Conservation (phyloP, 2,888 invertebrate species). For the Cerceris rybyensis region DNA sequence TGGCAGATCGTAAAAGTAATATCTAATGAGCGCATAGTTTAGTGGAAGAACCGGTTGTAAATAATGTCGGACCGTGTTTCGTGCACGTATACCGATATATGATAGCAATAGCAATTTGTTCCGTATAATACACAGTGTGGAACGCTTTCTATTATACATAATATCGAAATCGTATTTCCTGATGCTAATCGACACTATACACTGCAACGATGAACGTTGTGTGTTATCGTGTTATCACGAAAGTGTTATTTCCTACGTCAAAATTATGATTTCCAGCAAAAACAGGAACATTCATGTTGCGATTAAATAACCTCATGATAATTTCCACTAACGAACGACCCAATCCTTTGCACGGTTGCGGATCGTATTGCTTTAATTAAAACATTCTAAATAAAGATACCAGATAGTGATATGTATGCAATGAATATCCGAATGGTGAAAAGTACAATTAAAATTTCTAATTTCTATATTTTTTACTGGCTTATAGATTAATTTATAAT, state of each 20-base stretch:
- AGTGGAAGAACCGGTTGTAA: slow-evolving; percentile 27
- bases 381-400: too few species aligned
- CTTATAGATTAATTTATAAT: too few species aligned
- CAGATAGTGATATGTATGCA: too few species aligned
- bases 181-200: slow-evolving; percentile 23
- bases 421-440: too few species aligned
- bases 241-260: background rate
- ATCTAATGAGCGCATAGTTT: slow-evolving; percentile 31
- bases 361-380: too few species aligned
- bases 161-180: slow-evolving; percentile 32
- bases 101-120: slow-evolving; percentile 36
- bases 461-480: too few species aligned
- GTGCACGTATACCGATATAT: slow-evolving; percentile 11
- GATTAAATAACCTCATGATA: too few species aligned
- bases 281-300: too few species aligned
- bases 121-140: slow-evolving; percentile 17
- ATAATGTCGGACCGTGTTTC: slow-evolving; percentile 16
- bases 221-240: background rate
- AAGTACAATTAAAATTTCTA: too few species aligned
- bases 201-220: background rate
- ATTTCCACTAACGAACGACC: too few species aligned
- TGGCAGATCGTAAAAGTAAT: slow-evolving; percentile 23
- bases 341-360: too few species aligned
- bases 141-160: slow-evolving; percentile 43
- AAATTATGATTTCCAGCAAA: background rate